phyloP scores from a whole-genome alignment of 2,797 vertebrate genomes.

The Coracias cyanogaster region DNA sequence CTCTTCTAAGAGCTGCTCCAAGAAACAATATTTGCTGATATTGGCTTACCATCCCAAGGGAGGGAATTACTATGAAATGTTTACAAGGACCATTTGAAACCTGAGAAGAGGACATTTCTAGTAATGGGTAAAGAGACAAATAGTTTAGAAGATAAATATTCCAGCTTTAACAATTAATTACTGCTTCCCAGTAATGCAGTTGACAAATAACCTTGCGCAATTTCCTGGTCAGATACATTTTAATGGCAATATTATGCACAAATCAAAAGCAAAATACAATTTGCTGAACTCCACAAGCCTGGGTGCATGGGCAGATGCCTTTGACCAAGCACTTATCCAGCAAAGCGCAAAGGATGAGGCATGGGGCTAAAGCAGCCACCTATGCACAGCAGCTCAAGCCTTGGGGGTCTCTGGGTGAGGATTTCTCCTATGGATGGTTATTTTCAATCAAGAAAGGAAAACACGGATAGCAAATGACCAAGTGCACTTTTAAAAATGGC shows the following conservation, averaged over 20 bases:
- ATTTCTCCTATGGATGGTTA: not conserved
- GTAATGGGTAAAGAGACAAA: not conserved
- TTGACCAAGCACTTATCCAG: not conserved
- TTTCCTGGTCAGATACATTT: not conserved
- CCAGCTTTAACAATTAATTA: conserved; percentile 43
- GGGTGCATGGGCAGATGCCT: not conserved
- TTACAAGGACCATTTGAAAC: not conserved
- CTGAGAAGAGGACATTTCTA: conserved; percentile 8
- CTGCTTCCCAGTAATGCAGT: not conserved
- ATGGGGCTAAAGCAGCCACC: not conserved
- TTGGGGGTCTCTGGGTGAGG: not conserved
- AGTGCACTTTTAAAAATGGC: not conserved
- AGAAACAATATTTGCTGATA: not conserved
- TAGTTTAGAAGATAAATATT: conserved; percentile 7
- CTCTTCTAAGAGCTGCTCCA: not conserved
- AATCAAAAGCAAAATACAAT: not conserved
- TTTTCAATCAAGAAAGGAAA: not conserved
- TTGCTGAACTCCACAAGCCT: not conserved
- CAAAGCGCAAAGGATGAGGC: not conserved
- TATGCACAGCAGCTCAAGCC: not conserved
- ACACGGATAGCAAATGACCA: not conserved
- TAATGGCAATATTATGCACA: not conserved
- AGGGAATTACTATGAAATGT: not conserved
- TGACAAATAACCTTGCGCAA: not conserved
- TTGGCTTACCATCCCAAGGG: not conserved